Percentiles rank a stretch among this genome's conserved stretches.
Conservation (phyloP, 2,888 invertebrate genomes). For the Girardia tigrina region DNA sequence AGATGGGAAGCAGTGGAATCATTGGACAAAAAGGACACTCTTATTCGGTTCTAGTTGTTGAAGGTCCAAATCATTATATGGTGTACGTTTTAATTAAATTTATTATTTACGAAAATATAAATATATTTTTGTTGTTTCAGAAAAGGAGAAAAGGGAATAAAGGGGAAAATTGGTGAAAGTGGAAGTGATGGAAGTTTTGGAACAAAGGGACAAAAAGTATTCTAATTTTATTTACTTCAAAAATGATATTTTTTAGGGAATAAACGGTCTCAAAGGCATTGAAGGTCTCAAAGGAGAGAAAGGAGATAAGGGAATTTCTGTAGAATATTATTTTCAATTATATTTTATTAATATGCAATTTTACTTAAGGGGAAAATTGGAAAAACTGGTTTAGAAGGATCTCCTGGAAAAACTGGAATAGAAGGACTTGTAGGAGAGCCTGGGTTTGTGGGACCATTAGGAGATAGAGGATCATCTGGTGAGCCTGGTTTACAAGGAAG, state of each 20-base stretch:
- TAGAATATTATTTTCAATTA: too few species aligned
- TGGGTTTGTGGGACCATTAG: background rate
- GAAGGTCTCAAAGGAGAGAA: slow-evolving; percentile 6
- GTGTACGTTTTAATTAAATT: background rate
- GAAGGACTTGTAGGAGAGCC: background rate
- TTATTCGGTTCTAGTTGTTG: background rate
- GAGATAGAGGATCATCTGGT: background rate
- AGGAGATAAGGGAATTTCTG: background rate
- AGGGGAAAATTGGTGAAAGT: background rate
- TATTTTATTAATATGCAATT: background rate
- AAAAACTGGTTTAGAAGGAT: background rate
- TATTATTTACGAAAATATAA: too few species aligned
- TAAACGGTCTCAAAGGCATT: background rate
- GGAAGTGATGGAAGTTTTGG: background rate
- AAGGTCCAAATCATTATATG: background rate
- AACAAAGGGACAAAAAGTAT: background rate
- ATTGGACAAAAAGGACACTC: background rate
- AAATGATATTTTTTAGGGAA: background rate
- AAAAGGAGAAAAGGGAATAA: slow-evolving; percentile 6
- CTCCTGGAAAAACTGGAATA: background rate
- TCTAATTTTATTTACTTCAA: background rate
- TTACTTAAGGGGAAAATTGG: background rate
- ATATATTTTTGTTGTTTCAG: background rate
- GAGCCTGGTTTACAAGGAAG: background rate
- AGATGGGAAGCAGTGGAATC: background rate